phyloP scores from a whole-genome alignment of 1,140 invertebrate genomes.

The Limonius californicus region DNA sequence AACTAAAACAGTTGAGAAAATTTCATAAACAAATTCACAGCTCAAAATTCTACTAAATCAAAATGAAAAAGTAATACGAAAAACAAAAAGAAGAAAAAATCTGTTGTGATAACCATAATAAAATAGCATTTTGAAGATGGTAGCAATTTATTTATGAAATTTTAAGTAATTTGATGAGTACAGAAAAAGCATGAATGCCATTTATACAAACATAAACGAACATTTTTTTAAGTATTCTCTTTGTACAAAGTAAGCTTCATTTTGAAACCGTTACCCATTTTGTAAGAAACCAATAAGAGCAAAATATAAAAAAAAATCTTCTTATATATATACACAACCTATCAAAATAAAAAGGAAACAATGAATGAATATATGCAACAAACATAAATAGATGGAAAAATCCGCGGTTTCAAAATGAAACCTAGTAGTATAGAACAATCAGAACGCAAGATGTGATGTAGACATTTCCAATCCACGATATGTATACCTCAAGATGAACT shows the following conservation, averaged over 20 bases:
- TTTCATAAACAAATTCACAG: conserved; percentile 15
- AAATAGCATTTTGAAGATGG: background rate
- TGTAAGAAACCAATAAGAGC: conserved; percentile 1
- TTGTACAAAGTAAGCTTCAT: conserved; percentile 30
- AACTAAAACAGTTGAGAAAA: conserved; percentile 8
- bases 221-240: conserved; percentile 27
- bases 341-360: conserved; percentile 21
- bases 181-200: conserved; percentile 31
- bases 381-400: background rate
- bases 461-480: conserved; percentile 39
- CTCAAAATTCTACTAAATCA: too few species aligned
- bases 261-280: conserved; percentile 23
- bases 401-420: conserved; percentile 19
- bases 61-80: background rate
- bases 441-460: conserved; percentile 36
- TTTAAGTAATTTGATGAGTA: conserved; percentile 17
- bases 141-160: conserved; percentile 17
- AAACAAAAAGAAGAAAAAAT: too few species aligned
- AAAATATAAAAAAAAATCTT: conserved; percentile 15
- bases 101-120: too few species aligned
- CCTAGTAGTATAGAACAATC: conserved; percentile 10
- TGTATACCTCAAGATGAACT: conserved; percentile 42
- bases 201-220: conserved; percentile 25
- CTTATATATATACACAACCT: conserved; percentile 17
- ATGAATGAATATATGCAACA: conserved; percentile 20